Percentiles rank a stretch among this genome's conserved stretches.
Conservation (phyloP, 2,888 invertebrate species). For the Drosophila maculinotata region DNA sequence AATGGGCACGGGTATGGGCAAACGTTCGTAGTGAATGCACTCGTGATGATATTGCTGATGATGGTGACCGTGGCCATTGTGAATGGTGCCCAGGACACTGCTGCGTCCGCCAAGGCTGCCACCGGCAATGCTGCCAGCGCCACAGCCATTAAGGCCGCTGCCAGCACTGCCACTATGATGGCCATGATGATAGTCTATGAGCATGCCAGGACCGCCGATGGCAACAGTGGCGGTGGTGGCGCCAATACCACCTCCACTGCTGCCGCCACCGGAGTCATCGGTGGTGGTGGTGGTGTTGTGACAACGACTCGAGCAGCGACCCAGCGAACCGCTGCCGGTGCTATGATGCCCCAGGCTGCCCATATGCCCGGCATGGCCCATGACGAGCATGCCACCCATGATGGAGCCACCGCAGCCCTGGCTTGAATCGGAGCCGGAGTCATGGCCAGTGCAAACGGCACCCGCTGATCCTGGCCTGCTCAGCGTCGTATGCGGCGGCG, state of each 20-base stretch:
- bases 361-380: slow-evolving; percentile 74
- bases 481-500: slow-evolving; percentile 84
- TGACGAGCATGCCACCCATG: slow-evolving; percentile 82
- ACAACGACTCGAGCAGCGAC: slow-evolving; percentile 84
- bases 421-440: slow-evolving; percentile 85
- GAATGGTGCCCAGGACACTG: slow-evolving; percentile 84
- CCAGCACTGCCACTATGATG: slow-evolving; percentile 84
- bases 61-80: slow-evolving; percentile 83
- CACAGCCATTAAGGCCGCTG: slow-evolving; percentile 79
- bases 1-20: slow-evolving; percentile 85
- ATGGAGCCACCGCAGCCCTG: slow-evolving; percentile 84
- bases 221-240: slow-evolving; percentile 30
- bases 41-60: slow-evolving; percentile 85
- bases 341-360: slow-evolving; percentile 82
- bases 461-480: slow-evolving; percentile 85
- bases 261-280: slow-evolving; percentile 84
- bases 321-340: slow-evolving; percentile 83
- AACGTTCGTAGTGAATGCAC: slow-evolving; percentile 85
- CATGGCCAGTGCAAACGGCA: slow-evolving; percentile 84
- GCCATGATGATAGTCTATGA: slow-evolving; percentile 81
- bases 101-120: slow-evolving; percentile 84
- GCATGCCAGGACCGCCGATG: slow-evolving; percentile 66
- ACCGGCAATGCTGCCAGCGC: slow-evolving; percentile 78
- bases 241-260: slow-evolving; percentile 79
- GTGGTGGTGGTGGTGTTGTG: slow-evolving; percentile 83